Base-by-base conservation (phyloP, 2,797 vertebrate genomes). In the Hemibagrus guttatus region DNA sequence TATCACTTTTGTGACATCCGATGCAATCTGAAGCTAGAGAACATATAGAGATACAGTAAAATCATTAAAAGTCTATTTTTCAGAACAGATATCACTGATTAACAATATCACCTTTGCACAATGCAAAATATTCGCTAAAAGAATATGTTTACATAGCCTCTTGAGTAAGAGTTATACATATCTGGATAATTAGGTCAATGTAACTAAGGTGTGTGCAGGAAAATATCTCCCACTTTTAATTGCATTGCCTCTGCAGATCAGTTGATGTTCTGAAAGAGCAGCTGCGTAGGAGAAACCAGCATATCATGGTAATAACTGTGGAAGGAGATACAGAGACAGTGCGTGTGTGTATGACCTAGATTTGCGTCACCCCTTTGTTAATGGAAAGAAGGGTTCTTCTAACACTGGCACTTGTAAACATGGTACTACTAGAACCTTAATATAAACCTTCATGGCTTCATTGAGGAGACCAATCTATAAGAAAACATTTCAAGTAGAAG, bases 121-220 rank as follows among this genome's bases (percentile, higher is more conserved):
- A 23, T 56, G 31, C 46, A 14, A n/a, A n/a, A 2, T 83, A 23
- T 56, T 42, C 19, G 17, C 1, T 49, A n/a, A 21, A 56, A 31
- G 19, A 58, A 58, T 58, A 78, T 58, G 54, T 78, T 78, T 21
- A 78, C 79, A 58, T 21, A n/a, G 59, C 42, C 14, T 26, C 21
- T 42, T 11, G 19, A 31, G 46, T 52, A 52, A 14, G 35, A 46
- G 39, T 35, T 59, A 59, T 59, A 58, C 54, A 79, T 52, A 58
- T 69, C n/a, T 86, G 71, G 58, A 58, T 87, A 89, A 89, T 81
- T 89, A 83, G 87, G 84, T 84, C 52, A 88, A 72, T 59, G 28
- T 87, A 87, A 79, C 28, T 49, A 79, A 58, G 19, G 5, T 79
- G 54, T 39, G 6, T 35, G 4, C 59, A 59, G 28, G 11, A 23